Percentiles rank a stretch among this genome's conserved stretches.
Conservation (phyloP, 2,797 vertebrate species). For the Xenopus petersii region DNA sequence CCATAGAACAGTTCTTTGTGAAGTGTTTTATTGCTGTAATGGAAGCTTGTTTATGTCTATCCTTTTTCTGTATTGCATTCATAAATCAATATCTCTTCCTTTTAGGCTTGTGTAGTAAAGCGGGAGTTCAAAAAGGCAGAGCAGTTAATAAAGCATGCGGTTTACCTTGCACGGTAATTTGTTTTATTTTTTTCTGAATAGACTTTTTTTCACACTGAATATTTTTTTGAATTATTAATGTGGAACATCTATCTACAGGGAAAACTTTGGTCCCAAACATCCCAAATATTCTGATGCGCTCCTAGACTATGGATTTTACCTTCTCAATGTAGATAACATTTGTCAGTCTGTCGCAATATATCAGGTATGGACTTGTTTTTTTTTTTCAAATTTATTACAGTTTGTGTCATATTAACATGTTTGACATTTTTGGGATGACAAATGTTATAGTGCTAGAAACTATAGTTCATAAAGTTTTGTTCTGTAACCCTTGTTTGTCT, state of each 20-base stretch:
- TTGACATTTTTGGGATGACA: no score
- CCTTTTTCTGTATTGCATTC: no score
- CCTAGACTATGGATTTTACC: conserved; percentile 97
- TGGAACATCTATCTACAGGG: conserved; percentile 69
- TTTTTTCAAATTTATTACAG: background rate
- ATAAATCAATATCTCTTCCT: conserved; percentile 21
- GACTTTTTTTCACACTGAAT: background rate
- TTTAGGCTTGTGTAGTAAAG: conserved; percentile 95
- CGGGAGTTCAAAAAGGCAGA: conserved; percentile 98
- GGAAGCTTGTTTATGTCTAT: no score
- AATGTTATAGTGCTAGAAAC: no score
- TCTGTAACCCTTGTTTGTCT: no score
- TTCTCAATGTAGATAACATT: conserved; percentile 98
- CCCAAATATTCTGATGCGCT: conserved; percentile 97
- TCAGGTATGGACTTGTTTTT: conserved; percentile 72
- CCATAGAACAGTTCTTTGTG: no score
- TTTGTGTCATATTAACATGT: no score
- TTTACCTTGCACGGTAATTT: conserved; percentile 91
- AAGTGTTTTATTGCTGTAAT: no score
- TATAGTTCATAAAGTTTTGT: no score
- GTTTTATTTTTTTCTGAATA: background rate
- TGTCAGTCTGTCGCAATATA: conserved; percentile 98
- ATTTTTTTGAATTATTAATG: conserved; percentile 17
- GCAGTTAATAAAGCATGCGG: conserved; percentile 96
- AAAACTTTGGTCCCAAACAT: conserved; percentile 97